Evolutionary conservation across 92 coral and sea anemone species (phyloP), one percentile per base, ranked within the genome.

Genomic region (Pocillopora meandrina): DNA sequence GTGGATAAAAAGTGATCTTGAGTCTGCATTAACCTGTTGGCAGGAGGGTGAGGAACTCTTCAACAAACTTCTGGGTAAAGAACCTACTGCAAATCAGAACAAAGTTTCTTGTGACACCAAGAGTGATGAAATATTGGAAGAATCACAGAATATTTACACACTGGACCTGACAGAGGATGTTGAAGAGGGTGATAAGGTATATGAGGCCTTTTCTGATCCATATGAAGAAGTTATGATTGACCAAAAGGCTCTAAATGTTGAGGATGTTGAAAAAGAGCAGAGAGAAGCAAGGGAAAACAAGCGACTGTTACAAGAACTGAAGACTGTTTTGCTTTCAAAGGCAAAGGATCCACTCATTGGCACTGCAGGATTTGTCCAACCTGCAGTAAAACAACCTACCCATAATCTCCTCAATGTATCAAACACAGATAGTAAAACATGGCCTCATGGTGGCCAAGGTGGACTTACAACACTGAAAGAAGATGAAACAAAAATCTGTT

Each of bases 191-290:
- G 97, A 96, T 73, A 91, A 88, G 79, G 90, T 96, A 12, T 96
- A 92, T 83, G 99, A 96, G 76, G 99, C 93, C 17, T 94, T 88
- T 75, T 89, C 95, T 87, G 98, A 96, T 70, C 75, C 93, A 47
- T 77, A 66, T 13, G 88, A 82, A 59, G 94, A 91, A 17, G 60
- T 20, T 56, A 74, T 72, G 8, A 15, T 52, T 68, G 87, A 74
- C 13, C 90, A 78, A 26, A 67, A 85, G 57, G 52, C 63, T 20
- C 76, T 89, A 56, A 81, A 89, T 69, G 80, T 79, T 16, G 95
- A 92, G 61, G 96, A 91, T 56, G 71, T 92, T 65, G 92, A 85
- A 56, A 86, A 52, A 72, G 99, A 96, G 71, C 82, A 89, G 56
- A 88, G 75, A 73, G 78, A 21, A 47, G 67, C 89, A 78, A 92